Conservation (phyloP, 2,888 invertebrate species). For the Calliphora vomitoria region DNA sequence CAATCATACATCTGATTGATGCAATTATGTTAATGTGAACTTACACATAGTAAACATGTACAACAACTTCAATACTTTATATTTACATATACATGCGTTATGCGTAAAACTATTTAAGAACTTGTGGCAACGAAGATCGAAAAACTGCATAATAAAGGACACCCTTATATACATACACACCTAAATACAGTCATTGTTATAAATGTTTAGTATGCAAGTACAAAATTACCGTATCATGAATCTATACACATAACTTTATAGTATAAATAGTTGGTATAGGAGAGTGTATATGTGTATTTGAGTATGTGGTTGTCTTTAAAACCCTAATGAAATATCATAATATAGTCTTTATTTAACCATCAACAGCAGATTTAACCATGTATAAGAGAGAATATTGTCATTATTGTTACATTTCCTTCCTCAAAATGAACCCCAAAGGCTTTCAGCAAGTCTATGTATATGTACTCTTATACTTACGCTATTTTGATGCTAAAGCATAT, state of each 20-base stretch:
- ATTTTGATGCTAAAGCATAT: conserved; percentile 14
- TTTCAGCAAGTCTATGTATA: conserved; percentile 43
- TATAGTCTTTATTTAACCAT: conserved; percentile 63
- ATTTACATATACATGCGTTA: too few relatives aligned
- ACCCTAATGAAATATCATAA: conserved; percentile 63
- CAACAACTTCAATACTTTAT: too few relatives aligned
- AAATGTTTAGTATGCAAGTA: neutral
- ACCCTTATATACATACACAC: too few relatives aligned
- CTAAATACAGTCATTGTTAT: too few relatives aligned
- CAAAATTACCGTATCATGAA: neutral
- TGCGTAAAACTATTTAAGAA: too few relatives aligned
- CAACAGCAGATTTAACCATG: conserved; percentile 42
- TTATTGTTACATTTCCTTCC: conserved; percentile 58
- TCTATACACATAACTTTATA: neutral
- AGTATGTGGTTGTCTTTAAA: neutral
- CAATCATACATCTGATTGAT: too few relatives aligned
- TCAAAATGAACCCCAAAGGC: conserved; percentile 27
- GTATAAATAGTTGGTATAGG: neutral
- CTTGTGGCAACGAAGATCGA: too few relatives aligned
- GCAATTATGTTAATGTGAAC: too few relatives aligned
- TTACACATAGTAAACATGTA: too few relatives aligned
- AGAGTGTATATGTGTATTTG: neutral
- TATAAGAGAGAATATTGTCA: conserved; percentile 33
- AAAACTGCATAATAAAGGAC: too few relatives aligned
- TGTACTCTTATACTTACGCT: neutral